Evolutionary conservation across 2,113 vertebrate genomes (phyloP), one percentile per base, ranked within the genome.

Genomic region (Bambusicola thoracicus): DNA sequence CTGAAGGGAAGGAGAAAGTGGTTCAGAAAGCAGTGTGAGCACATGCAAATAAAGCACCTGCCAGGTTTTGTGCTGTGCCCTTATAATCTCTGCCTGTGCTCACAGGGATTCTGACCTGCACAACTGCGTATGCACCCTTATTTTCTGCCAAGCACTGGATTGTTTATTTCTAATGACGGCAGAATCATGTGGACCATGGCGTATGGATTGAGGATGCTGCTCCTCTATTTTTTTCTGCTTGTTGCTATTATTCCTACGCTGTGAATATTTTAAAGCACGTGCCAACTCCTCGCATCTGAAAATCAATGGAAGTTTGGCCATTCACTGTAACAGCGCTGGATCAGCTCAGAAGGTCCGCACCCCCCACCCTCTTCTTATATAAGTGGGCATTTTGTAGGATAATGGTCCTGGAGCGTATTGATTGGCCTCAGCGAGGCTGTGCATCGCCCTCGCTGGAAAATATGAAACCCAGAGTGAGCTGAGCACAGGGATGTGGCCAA

Each of bases 11-110:
- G 70, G 65, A 55, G 83, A 96, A 95, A 95, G 59, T 90, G 51
- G 91, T 81, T 89, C 95, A 96, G 92, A 95, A 96, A 74, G 41
- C 96, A 96, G 93, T 94, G 95, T 97, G 96, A 95, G 66, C 90
- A 87, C 63, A 74, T 4, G 36, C 67, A 94, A 94, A 95, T 74
- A 80, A 87, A 95, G 66, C 86, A 89, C 80, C 85, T 73, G 55
- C 68, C 48, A 81, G 48, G 62, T 59, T 87, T 89, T 77, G 7
- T 63, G 65, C 65, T 46, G 68, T 70, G 27, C 34, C 58, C 43
- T 88, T n/a, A 63, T 51, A 91, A 87, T 77, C 51, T 56, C 17
- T 38, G 61, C 68, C 36, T 27, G 10, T 38, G 16, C 30, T 90
- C 70, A 88, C 55, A 85, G 51, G 51, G 80, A 59, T 51, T 79